Conservation (phyloP, 2,797 vertebrate species). For the Streptopelia turtur region DNA sequence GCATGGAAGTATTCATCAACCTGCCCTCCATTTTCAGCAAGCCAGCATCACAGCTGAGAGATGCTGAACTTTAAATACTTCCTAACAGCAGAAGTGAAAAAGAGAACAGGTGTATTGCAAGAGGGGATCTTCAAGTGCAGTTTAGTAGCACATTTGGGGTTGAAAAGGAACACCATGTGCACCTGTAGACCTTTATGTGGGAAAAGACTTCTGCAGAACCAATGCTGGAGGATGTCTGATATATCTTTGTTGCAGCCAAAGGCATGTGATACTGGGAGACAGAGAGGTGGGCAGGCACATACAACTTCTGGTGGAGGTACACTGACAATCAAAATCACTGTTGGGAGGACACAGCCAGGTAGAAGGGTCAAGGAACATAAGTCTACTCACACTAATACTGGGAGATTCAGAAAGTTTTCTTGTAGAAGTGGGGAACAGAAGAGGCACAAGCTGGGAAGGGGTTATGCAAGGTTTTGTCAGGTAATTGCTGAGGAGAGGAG, state of each 20-base stretch:
- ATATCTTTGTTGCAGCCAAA: background rate
- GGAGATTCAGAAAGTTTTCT: background rate
- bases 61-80: background rate
- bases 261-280: background rate
- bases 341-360: background rate
- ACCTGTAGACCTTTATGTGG: background rate
- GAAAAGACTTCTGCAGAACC: background rate
- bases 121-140: background rate
- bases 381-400: background rate
- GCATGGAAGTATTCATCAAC: background rate
- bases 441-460: background rate
- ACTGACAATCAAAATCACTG: background rate
- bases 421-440: background rate
- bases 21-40: background rate
- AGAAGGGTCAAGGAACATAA: rapidly evolving
- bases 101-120: background rate
- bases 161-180: background rate
- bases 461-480: background rate
- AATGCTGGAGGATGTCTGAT: background rate
- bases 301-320: background rate
- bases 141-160: background rate
- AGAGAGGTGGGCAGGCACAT: background rate
- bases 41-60: background rate
- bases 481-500: background rate
- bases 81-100: background rate